Evolutionary conservation across 2,888 invertebrate species (phyloP), one percentile per base, ranked within the genome.

Genomic region (Epirrita christyi): DNA sequence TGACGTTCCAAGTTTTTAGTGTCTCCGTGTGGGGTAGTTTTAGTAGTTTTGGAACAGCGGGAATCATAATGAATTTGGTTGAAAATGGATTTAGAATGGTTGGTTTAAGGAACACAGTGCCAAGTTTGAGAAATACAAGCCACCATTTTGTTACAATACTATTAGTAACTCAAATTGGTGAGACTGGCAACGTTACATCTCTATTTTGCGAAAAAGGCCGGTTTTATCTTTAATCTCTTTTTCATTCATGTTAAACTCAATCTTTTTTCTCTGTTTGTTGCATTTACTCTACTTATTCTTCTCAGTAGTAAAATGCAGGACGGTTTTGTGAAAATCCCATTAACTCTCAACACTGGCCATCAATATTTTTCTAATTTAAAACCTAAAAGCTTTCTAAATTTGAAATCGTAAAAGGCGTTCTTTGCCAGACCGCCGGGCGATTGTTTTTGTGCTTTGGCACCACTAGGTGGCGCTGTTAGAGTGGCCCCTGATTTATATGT

Each of bases 401-500:
- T 52, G 47, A 60, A 64, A 61, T 66, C 60, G 55, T 64, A 50
- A 59, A 59, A 42, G 45, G 55, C 60, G 64, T 61, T 71, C 61
- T 65, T 71, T 76, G 80, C 75, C 81, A 80, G 55, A 64, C 65
- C 68, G 59, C 72, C 63, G 67, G 60, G 62, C 60, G 68, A 70
- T 65, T 67, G 67, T 65, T 68, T 67, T 62, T 62, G 50, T 59
- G 64, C 63, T 64, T 65, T 67, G 68, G 68, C 66, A 64, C 62
- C 60, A 41, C 57, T 51, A 59, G 51, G 51, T 55, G 55, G 55
- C 46, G 34, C 44, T 38, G 63, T 49, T 61, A 65, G 82, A 86
- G 83, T 84, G 83, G 77, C 70, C 69, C 59, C 75, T 87, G 90
- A 90, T 87, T 89, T 90, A 88, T 88, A 79, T 76, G 82, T 80